Base-by-base conservation (phyloP, 1,140 invertebrate genomes). In the Leptopilina boulardi region DNA sequence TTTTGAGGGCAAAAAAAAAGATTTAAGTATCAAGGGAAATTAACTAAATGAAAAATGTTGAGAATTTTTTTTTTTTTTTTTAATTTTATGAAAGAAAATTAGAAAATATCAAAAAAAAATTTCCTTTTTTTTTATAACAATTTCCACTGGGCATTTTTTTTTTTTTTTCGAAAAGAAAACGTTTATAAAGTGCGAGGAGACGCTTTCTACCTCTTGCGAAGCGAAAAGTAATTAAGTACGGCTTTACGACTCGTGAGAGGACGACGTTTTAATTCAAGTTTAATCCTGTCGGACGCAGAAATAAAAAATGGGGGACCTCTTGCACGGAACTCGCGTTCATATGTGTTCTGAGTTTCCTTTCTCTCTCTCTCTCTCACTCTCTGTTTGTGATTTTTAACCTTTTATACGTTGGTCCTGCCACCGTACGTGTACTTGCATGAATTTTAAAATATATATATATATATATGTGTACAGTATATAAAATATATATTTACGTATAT, bases 211-310 rank as follows among this genome's bases (percentile, higher is more conserved):
- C n/a, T n/a, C 59, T 66, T 66, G 59, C 23, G 23, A 30, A 66
- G 26, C 59, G 23, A 66, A 66, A 66, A 66, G 59, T 66, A 66
- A 66, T 66, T 66, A 66, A 66, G 26, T 66, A n/a, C 13, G 26
- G n/a, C 59, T 66, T 66, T n/a, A n/a, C 23, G 59, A 66, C 59
- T 66, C 23, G 59, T 30, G 23, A 30, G 59, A 30, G 59, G 59
- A 15, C 21, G 59, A 66, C 59, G 26, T 66, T 66, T 66, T 66
- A 66, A 66, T 66, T 66, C 59, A 66, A 66, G 59, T 66, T 66
- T 66, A 66, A 66, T 66, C 59, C 59, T 66, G 15, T 26, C 23
- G 11, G 59, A 66, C 21, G 26, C 59, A 66, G 23, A 15, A 30
- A 30, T 66, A 34, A 66, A 66, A 66, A 66, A 66, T 66, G 59